A percentile compares a stretch with the other conserved stretches of the same genome.
Evolutionary conservation across 1,140 invertebrate species (phyloP).

Genomic region (Zeugodacus cucurbitae): DNA sequence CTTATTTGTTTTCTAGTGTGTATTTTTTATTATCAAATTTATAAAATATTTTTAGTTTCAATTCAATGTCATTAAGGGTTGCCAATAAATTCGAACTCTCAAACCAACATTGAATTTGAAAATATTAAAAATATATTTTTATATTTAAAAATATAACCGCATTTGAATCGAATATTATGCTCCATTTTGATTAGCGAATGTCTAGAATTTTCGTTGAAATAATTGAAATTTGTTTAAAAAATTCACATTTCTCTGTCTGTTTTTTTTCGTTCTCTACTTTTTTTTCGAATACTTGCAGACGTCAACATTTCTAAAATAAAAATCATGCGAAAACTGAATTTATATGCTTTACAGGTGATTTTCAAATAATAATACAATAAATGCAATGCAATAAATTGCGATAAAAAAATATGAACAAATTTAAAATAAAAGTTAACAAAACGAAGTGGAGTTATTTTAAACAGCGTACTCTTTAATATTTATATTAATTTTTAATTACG

Average conservation of each 20-base stretch:
- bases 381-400: not conserved
- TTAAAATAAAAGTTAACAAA: not conserved
- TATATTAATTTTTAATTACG: not conserved
- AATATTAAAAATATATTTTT: too few relatives aligned
- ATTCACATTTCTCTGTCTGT: not conserved
- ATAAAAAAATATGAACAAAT: not conserved
- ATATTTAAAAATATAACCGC: too few relatives aligned
- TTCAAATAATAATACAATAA: not conserved
- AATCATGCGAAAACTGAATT: not conserved
- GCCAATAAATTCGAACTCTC: too few relatives aligned
- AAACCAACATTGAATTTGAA: too few relatives aligned
- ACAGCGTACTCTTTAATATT: not conserved
- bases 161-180: not conserved
- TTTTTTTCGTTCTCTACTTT: constrained; percentile 14
- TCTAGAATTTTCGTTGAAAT: not conserved
- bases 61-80: too few relatives aligned
- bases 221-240: not conserved
- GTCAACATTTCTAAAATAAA: constrained; percentile 26
- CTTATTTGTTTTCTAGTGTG: too few relatives aligned
- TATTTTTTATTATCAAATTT: too few relatives aligned
- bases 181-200: not conserved
- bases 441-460: not conserved
- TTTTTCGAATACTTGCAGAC: constrained; percentile 2
- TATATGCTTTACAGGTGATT: constrained; percentile 29
- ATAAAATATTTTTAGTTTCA: too few relatives aligned